Evolutionary conservation across 2,888 invertebrate genomes (phyloP).

Genomic region (Glomeris marginata): DNA sequence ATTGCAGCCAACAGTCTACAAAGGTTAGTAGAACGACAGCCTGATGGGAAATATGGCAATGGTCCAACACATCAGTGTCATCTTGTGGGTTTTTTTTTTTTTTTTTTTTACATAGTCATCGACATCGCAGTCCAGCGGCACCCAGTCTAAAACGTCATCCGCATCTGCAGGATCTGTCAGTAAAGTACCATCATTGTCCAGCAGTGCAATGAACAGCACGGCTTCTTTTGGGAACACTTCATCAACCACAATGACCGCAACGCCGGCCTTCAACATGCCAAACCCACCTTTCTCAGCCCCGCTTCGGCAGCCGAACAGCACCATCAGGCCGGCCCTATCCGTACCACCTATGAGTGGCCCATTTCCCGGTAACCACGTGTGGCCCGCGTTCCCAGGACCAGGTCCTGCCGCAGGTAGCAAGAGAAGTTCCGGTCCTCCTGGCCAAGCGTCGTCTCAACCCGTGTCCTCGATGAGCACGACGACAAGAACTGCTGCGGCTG

Average conservation of each 20-base stretch:
- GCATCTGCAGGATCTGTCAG: background rate
- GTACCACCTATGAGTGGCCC: background rate
- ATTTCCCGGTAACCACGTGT: background rate
- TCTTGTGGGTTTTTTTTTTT: background rate
- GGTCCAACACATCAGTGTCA: background rate
- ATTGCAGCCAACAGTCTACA: background rate
- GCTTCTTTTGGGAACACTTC: slow-evolving; percentile 14
- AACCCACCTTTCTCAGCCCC: background rate
- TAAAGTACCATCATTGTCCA: background rate
- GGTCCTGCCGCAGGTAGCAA: background rate
- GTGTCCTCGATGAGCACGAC: slow-evolving; percentile 10
- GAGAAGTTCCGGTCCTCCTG: background rate
- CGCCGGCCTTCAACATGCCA: too few relatives aligned
- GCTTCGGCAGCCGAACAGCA: slow-evolving; percentile 1
- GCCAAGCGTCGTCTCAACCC: slow-evolving; percentile 23
- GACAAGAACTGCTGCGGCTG: slow-evolving; percentile 26
- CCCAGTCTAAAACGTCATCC: background rate
- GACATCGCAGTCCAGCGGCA: background rate
- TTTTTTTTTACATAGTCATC: background rate
- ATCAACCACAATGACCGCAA: slow-evolving; percentile 15
- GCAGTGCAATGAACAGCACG: slow-evolving; percentile 10
- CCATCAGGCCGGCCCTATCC: background rate
- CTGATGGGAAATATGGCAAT: too few relatives aligned
- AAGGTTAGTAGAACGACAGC: background rate
- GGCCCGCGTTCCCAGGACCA: slow-evolving; percentile 9